phyloP scores from a whole-genome alignment of 2,113 vertebrate genomes.

The Cyprinodon tularosa region DNA sequence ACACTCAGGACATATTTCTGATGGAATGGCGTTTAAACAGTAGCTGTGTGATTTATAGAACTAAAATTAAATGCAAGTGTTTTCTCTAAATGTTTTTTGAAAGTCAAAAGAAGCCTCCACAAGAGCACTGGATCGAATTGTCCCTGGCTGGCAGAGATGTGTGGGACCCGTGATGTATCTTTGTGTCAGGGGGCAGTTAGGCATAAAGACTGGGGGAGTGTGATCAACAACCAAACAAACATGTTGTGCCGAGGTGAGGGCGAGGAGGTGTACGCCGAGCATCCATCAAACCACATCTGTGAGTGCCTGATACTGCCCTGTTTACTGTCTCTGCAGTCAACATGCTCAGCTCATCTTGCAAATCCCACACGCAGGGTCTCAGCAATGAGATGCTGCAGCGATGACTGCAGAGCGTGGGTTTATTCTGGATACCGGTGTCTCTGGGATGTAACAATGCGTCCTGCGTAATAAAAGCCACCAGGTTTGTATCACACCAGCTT shows the following conservation, averaged over 20 bases:
- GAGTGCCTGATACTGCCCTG: slow-evolving; percentile 58
- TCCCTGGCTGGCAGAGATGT: slow-evolving; percentile 33
- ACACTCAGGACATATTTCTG: slow-evolving; percentile 7
- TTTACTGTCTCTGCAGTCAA: slow-evolving; percentile 30
- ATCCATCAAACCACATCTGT: slow-evolving; percentile 77
- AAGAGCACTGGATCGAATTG: slow-evolving; percentile 33
- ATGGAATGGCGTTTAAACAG: slow-evolving; percentile 10
- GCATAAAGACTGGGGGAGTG: slow-evolving; percentile 66
- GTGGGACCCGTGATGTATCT: slow-evolving; percentile 69
- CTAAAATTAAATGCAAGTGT: not conserved
- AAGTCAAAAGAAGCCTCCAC: slow-evolving; percentile 34
- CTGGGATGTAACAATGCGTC: not conserved
- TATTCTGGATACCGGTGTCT: not conserved
- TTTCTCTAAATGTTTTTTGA: slow-evolving; percentile 16
- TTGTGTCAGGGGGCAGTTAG: slow-evolving; percentile 65
- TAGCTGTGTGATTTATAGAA: slow-evolving; percentile 7
- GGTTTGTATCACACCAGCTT: not conserved
- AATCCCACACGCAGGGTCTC: slow-evolving; percentile 18
- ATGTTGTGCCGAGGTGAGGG: slow-evolving; percentile 65
- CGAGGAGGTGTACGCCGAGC: slow-evolving; percentile 61
- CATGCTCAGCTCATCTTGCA: slow-evolving; percentile 22
- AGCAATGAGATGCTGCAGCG: slow-evolving; percentile 25
- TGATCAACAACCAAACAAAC: slow-evolving; percentile 77
- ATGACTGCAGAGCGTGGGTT: not conserved
- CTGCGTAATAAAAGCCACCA: not conserved